Conservation (phyloP, 2,113 vertebrate species). For the Athene noctua region DNA sequence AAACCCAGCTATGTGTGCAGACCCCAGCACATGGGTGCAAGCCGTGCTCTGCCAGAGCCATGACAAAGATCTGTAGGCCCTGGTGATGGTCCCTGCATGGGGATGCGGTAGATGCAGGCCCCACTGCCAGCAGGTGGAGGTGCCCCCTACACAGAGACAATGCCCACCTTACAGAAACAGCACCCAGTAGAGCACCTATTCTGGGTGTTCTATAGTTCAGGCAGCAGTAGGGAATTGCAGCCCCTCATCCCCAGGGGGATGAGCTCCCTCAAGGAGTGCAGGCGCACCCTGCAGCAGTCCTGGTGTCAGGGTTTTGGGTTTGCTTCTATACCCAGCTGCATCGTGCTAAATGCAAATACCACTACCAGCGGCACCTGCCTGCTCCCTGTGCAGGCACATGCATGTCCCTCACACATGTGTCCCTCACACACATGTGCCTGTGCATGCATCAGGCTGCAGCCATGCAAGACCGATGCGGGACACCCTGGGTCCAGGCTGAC, state of each 20-base stretch:
- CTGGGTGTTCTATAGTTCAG: too few relatives aligned
- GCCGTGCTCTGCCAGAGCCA: fast-evolving
- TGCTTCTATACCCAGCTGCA: fast-evolving
- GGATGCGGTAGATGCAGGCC: neutral
- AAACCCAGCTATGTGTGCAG: neutral
- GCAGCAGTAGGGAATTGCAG: neutral
- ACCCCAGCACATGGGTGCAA: fast-evolving
- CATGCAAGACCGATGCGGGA: neutral
- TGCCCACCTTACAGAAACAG: neutral
- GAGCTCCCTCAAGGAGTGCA: neutral
- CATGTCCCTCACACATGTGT: fast-evolving
- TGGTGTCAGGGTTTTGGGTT: neutral
- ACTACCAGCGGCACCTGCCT: neutral
- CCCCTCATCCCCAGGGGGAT: neutral
- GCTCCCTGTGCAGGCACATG: neutral
- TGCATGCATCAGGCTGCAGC: neutral
- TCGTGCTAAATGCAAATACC: neutral
- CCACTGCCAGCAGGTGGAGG: fast-evolving
- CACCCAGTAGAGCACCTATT: neutral
- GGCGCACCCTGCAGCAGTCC: fast-evolving
- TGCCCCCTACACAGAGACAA: neutral
- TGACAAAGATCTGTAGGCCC: too few relatives aligned
- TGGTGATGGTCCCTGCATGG: neutral
- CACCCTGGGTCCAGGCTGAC: fast-evolving
- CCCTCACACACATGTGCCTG: neutral